Evolutionary conservation across 2,888 invertebrate genomes (phyloP).

Genomic region (Thyatira batis): DNA sequence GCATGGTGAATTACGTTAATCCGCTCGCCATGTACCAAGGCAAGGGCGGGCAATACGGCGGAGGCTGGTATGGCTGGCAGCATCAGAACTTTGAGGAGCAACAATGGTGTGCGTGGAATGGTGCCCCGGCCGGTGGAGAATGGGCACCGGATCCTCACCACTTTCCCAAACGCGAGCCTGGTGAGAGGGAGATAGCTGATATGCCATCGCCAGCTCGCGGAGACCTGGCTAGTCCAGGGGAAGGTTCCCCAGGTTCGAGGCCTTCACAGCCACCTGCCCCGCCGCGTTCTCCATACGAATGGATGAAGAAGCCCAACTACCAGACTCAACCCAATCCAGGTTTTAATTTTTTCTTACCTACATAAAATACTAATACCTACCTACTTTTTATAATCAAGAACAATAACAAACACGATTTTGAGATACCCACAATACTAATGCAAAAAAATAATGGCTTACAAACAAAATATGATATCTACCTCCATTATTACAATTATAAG

Average conservation of each 20-base stretch:
- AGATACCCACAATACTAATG: conserved; percentile 12
- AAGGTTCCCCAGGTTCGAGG: conserved; percentile 77
- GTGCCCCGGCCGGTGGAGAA: conserved; percentile 72
- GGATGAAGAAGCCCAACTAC: conserved; percentile 96
- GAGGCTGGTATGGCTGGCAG: conserved; percentile 79
- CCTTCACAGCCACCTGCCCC: conserved; percentile 84
- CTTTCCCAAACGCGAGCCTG: conserved; percentile 71
- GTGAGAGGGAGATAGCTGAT: conserved; percentile 69
- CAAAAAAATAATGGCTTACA: conserved; percentile 13
- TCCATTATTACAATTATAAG: too few species aligned
- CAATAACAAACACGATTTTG: conserved; percentile 8
- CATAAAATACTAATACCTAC: conserved; percentile 4
- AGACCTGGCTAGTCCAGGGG: conserved; percentile 81
- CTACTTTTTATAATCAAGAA: conserved; percentile 8
- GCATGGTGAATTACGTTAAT: conserved; percentile 90
- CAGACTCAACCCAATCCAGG: conserved; percentile 93
- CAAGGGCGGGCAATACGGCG: conserved; percentile 80
- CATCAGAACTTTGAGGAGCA: conserved; percentile 81
- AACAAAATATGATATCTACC: too few species aligned
- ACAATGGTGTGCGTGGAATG: conserved; percentile 82
- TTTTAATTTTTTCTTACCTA: conserved; percentile 63
- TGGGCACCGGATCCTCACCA: conserved; percentile 77
- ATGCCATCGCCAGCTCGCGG: conserved; percentile 77
- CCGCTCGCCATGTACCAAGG: conserved; percentile 86
- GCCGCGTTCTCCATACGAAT: conserved; percentile 92